Evolutionary conservation across 2,797 vertebrate species (phyloP).

Genomic region (Pachyuromys duprasi): DNA sequence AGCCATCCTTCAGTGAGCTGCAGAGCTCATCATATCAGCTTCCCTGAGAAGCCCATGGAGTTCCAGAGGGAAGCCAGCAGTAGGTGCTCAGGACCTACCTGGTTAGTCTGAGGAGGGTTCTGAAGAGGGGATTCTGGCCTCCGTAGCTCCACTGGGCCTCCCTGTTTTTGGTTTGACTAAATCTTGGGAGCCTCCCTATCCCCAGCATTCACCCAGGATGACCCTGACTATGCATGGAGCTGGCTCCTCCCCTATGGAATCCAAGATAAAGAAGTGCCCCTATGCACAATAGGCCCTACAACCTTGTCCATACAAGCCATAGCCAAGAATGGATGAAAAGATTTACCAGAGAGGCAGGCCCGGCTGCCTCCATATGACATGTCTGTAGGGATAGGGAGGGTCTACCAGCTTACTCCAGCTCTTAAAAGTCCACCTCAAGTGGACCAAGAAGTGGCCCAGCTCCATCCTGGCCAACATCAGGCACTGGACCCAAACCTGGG

Average conservation of each 20-base stretch:
- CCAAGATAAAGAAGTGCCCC: not conserved
- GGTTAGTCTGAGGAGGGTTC: no score
- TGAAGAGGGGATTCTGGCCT: accelerated
- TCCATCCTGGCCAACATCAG: accelerated
- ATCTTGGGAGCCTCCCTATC: not conserved
- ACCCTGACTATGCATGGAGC: accelerated
- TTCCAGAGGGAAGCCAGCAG: not conserved
- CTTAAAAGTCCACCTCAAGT: accelerated
- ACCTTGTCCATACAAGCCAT: not conserved
- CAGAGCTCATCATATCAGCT: accelerated
- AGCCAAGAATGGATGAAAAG: accelerated
- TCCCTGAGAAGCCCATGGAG: accelerated
- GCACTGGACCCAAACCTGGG: no score
- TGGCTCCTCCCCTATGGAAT: not conserved
- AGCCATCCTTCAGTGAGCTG: accelerated
- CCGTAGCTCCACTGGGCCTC: not conserved
- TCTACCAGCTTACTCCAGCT: not conserved
- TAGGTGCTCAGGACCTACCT: no score
- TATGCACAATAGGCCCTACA: no score
- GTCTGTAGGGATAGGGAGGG: accelerated
- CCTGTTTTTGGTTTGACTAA: not conserved
- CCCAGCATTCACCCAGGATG: not conserved
- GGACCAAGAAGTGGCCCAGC: not conserved
- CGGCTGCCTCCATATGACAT: not conserved
- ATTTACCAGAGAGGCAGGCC: not conserved